Evolutionary conservation across 2,888 invertebrate species (phyloP), one percentile per base, ranked within the genome.

Genomic region (Sycophila texana): DNA sequence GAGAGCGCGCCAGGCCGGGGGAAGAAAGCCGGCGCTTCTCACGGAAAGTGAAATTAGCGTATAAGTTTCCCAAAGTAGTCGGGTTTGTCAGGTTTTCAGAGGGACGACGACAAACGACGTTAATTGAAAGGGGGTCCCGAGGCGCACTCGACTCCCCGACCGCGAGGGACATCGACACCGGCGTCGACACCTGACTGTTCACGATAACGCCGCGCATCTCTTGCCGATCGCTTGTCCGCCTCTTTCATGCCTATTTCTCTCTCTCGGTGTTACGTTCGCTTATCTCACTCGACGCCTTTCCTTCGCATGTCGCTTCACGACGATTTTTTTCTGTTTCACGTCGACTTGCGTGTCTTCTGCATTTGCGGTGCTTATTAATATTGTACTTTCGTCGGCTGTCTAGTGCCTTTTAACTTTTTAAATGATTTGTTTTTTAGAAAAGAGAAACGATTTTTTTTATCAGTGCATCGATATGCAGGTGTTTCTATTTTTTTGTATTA

Each of bases 21-120:
- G 60, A 67, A 60, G 73, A 77, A 66, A 77, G 55, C 39, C 39
- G 49, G 22, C 26, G 39, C 63, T 63, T 63, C 63, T 63, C 63
- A 63, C 63, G 18, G 71, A 77, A 73, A 73, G 67, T 78, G 58
- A 73, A 73, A 78, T 53, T 55, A 51, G 20, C 66, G 20, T 67
- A 60, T 39, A n/a, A n/a, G n/a, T 67, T 72, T 67, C 66, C 60
- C 60, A 68, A 68, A 78, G 26, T 49, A 49, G 65, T 71, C 49
- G 13, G n/a, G 39, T 77, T 51, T 20, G 57, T 58, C 65, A 30
- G 71, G 16, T 63, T 76, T 70, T 73, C 53, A 51, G 55, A 22
- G 30, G n/a, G 3, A 20, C n/a, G 16, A 16, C 53, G 30, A 5
- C 18, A 51, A 70, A 72, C 65, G 57, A 63, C 71, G 20, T 18